A percentile compares a stretch with the other conserved stretches of the same genome.
Evolutionary conservation across 2,797 vertebrate species (phyloP).

Genomic region (Ctenosaura bakeri): DNA sequence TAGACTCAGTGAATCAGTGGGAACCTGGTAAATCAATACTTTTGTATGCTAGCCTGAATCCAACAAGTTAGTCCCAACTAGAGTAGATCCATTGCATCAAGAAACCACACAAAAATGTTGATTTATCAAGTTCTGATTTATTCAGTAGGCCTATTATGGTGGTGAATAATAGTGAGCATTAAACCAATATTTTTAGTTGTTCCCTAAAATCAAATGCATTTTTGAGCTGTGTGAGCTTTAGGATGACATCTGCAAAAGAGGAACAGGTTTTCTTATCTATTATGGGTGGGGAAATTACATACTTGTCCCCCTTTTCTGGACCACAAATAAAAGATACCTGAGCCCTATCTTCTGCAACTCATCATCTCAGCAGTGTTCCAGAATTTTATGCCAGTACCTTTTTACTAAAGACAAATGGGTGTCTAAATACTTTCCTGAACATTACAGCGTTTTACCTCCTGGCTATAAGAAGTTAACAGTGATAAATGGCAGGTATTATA

Average conservation of each 20-base stretch:
- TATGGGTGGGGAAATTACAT: not conserved
- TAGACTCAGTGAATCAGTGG: no score
- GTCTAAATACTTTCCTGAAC: not conserved
- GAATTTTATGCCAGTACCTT: not conserved
- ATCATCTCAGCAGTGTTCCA: not conserved
- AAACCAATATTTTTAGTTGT: not conserved
- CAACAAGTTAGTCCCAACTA: no score
- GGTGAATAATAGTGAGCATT: not conserved
- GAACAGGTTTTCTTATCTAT: not conserved
- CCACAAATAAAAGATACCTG: not conserved
- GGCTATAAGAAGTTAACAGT: not conserved
- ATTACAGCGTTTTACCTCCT: slow-evolving; percentile 45
- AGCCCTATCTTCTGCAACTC: not conserved
- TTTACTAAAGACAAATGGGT: not conserved
- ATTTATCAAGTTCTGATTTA: no score
- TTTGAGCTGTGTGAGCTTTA: not conserved
- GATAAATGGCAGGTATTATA: slow-evolving; percentile 38
- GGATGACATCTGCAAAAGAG: not conserved
- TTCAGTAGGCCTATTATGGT: no score
- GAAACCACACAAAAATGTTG: no score
- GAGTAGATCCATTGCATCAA: no score
- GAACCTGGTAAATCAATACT: no score
- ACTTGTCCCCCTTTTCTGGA: not conserved
- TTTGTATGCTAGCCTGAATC: no score
- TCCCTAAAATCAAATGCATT: not conserved